Conservation (phyloP, 2,797 vertebrate species). For the Podarcis siculus region DNA sequence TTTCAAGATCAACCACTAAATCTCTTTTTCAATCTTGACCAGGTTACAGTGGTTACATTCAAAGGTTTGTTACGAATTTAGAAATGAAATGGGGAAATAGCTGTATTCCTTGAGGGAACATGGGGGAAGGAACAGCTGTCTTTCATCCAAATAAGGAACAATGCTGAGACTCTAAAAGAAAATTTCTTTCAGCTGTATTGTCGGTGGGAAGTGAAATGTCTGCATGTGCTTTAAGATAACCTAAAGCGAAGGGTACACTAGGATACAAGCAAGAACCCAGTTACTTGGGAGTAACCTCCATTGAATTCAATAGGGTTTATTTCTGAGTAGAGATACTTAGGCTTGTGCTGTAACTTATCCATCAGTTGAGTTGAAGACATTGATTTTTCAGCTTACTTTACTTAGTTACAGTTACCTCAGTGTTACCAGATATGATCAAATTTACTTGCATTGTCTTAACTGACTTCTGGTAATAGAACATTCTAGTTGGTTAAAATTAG, state of each 20-base stretch:
- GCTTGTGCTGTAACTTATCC: too few species aligned
- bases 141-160: background rate
- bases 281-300: too few species aligned
- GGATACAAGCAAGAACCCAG: too few species aligned
- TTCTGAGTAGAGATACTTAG: too few species aligned
- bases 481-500: background rate
- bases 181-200: background rate
- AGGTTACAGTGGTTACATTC: background rate
- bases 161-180: background rate
- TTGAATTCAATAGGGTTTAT: too few species aligned
- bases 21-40: background rate
- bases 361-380: too few species aligned
- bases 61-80: background rate
- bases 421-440: background rate
- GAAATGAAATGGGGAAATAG: slow-evolving; percentile 8
- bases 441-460: background rate
- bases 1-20: background rate
- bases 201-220: rapidly evolving
- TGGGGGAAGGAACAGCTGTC: background rate
- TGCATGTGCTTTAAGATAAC: background rate
- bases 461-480: background rate
- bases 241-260: background rate
- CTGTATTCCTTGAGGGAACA: background rate
- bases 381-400: background rate
- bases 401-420: background rate